These are phyloP conservation scores for Podarcis siculus DNA, from an alignment of 2,797 vertebrate species.

Conservation along the genomic window DNA sequence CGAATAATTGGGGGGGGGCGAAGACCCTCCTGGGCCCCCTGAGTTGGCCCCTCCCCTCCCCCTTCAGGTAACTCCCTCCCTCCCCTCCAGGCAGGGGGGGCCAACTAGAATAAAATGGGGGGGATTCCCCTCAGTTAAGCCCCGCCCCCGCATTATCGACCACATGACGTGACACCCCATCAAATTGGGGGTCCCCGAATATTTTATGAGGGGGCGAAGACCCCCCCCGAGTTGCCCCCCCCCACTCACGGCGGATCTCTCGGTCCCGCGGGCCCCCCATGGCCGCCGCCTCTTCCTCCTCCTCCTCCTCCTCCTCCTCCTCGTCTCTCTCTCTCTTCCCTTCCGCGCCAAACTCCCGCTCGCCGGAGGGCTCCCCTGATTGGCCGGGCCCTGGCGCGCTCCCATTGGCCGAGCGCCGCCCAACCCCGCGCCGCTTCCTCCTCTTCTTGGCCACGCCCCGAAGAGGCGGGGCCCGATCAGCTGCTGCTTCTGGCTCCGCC, in stretches of 20 bases:
- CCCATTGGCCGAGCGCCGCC: background rate
- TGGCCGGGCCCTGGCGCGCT: background rate
- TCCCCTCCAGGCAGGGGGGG: no score
- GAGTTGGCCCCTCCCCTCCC: background rate
- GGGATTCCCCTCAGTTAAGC: no score
- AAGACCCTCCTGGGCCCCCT: no score
- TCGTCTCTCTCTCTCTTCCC: rapidly evolving
- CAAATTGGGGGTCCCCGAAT: no score
- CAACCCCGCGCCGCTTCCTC: background rate
- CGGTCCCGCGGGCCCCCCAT: conserved; percentile 4
- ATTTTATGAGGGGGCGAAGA: no score
- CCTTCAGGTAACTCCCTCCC: no score
- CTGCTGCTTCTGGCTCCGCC: background rate
- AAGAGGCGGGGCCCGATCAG: background rate
- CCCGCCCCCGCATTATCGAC: no score
- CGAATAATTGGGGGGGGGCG: no score
- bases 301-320: rapidly evolving
- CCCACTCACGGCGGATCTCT: conserved; percentile 17
- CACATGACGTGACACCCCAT: no score
- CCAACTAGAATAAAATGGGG: no score
- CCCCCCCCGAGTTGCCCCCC: no score
- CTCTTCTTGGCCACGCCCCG: background rate
- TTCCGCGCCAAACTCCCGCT: background rate
- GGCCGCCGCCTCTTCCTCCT: no score
- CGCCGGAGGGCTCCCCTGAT: background rate